phyloP scores from a whole-genome alignment of 1,140 invertebrate genomes.

The Drosophila pallidifrons region DNA sequence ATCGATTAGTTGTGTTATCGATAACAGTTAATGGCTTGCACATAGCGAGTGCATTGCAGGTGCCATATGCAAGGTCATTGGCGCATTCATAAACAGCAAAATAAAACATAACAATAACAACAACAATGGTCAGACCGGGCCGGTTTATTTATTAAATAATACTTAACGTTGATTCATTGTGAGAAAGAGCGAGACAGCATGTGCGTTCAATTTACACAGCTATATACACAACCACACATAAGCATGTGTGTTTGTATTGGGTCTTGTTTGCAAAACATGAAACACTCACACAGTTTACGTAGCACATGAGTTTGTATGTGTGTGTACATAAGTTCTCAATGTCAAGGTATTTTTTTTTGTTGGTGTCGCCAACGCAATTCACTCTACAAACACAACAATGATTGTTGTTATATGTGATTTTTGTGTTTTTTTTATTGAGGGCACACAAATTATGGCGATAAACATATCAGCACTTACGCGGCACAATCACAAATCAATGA shows the following conservation, averaged over 20 bases:
- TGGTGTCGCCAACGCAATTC: constrained; percentile 29
- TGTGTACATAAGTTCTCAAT: constrained; percentile 56
- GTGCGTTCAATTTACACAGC: constrained; percentile 18
- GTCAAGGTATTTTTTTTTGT: constrained; percentile 68
- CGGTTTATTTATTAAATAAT: constrained; percentile 66
- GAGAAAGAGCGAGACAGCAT: constrained; percentile 46
- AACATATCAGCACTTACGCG: constrained; percentile 43
- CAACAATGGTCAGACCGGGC: constrained; percentile 19
- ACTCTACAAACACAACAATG: neutral
- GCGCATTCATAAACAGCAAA: constrained; percentile 36
- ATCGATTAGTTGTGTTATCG: constrained; percentile 33
- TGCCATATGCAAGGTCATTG: constrained; percentile 43
- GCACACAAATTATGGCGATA: constrained; percentile 43
- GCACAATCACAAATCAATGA: constrained; percentile 45
- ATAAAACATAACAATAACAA: constrained; percentile 30
- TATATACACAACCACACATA: constrained; percentile 13
- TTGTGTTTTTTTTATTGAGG: constrained; percentile 23
- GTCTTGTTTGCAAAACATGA: constrained; percentile 54
- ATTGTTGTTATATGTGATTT: constrained; percentile 38
- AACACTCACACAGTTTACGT: constrained; percentile 16
- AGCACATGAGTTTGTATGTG: constrained; percentile 15
- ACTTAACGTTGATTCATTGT: constrained; percentile 55
- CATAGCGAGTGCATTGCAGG: constrained; percentile 22
- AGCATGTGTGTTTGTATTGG: constrained; percentile 5
- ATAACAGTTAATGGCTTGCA: constrained; percentile 5